Base-by-base conservation (phyloP, 2,888 invertebrate species). In the Kryphioiulus occultus region DNA sequence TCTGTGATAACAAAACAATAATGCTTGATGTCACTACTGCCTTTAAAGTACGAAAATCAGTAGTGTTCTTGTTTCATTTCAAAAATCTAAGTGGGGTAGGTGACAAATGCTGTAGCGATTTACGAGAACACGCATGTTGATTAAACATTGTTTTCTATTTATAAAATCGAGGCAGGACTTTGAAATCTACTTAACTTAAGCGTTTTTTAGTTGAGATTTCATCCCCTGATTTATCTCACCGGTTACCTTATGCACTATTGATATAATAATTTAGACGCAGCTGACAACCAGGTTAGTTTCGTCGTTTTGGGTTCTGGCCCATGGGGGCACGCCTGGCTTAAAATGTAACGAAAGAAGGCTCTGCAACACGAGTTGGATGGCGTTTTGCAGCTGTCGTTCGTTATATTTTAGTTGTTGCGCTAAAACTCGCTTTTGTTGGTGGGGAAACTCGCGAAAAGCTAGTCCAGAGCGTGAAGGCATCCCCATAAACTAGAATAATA, bases 341-440 rank as follows among this genome's bases (percentile, higher is more conserved):
- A 78, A 78, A 78, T 78, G 78, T 78, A 78, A 78, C 78, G 30
- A 78, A 78, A 78, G 30, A 78, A 78, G 78, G 15, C 30, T 30
- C 26, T 15, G 78, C 78, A 78, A 78, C 78, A 30, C 78, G 78
- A 78, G 78, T 78, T 78, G 78, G 30, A 30, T 30, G 30, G 12
- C 30, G 78, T 30, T 78, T 78, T 78, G 78, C 78, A 78, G 78
- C 78, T 78, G 78, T 78, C 78, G 78, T 78, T 78, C 78, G 30
- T 78, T 78, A 78, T 78, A 30, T 78, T 78, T 78, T 26, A 12
- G 15, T 78, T 78, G 78, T 78, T 78, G 26, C 78, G 30, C 26
- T 78, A 78, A 78, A 78, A 78, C 30, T 30, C 12, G 30, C 68
- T 26, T 78, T 78, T 78, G 78, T 78, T 78, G 78, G 78, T 26